A percentile compares a stretch with the other conserved stretches of the same genome.
Conservation (phyloP, 2,888 invertebrate genomes). For the Alviniconcha strummeri region DNA sequence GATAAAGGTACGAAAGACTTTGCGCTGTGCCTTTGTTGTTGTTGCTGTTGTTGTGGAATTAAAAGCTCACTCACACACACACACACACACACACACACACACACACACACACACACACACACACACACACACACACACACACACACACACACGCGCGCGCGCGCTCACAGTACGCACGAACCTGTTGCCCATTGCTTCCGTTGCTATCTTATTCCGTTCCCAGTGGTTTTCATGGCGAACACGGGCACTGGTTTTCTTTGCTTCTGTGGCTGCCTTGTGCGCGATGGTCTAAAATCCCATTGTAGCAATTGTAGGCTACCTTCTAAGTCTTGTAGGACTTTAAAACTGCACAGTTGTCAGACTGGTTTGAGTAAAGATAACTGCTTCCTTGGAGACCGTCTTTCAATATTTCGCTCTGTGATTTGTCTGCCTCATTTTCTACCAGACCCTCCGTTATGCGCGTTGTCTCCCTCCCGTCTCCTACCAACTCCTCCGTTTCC, state of each 20-base stretch:
- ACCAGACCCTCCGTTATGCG: too few relatives aligned
- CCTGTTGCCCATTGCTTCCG: not conserved
- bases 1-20: too few relatives aligned
- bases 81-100: conserved; percentile 14
- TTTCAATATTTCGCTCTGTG: too few relatives aligned
- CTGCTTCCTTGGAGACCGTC: too few relatives aligned
- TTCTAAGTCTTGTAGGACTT: not conserved
- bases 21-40: too few relatives aligned
- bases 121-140: not conserved
- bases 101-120: conserved; percentile 6
- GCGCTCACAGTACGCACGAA: not conserved
- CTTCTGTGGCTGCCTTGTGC: not conserved
- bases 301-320: not conserved
- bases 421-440: too few relatives aligned
- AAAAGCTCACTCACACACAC: not conserved
- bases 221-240: not conserved
- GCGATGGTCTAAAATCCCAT: not conserved
- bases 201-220: not conserved
- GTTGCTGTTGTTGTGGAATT: too few relatives aligned
- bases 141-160: not conserved
- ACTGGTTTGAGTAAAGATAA: too few relatives aligned
- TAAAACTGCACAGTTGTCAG: not conserved
- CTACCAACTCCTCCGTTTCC: too few relatives aligned
- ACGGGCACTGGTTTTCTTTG: not conserved
- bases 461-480: too few relatives aligned